phyloP scores from a whole-genome alignment of 2,113 vertebrate species.

The Eudyptes chrysolophus region DNA sequence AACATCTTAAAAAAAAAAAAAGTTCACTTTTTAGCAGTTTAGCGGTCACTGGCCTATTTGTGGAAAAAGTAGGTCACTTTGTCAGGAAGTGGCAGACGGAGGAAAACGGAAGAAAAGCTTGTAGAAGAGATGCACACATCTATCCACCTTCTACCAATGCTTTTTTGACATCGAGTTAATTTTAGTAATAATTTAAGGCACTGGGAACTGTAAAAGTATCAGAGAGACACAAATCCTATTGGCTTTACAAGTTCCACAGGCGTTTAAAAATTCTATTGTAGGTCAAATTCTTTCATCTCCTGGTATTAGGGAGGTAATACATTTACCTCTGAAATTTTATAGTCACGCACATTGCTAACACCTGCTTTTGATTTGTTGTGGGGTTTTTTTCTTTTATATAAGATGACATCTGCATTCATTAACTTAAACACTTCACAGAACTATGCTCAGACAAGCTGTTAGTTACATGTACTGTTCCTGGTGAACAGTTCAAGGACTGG shows the following conservation, averaged over 20 bases:
- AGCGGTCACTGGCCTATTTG: neutral
- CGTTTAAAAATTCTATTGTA: neutral
- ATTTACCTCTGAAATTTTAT: neutral
- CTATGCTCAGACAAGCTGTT: neutral
- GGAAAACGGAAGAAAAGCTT: neutral
- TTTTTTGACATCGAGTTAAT: neutral
- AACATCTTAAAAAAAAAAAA: neutral
- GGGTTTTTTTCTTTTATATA: rapidly evolving
- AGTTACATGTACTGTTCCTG: too few species aligned
- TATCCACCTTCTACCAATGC: neutral
- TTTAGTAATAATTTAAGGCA: neutral
- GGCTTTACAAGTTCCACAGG: neutral
- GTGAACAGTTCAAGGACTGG: neutral
- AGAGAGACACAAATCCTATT: neutral
- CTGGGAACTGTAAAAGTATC: neutral
- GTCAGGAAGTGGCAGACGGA: neutral
- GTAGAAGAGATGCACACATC: neutral
- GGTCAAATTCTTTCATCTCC: neutral
- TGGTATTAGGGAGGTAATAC: neutral
- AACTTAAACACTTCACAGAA: neutral
- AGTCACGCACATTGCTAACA: neutral
- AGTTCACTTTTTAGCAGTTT: neutral
- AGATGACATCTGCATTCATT: rapidly evolving
- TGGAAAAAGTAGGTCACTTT: neutral
- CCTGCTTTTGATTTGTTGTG: neutral